Conservation (phyloP, 2,888 invertebrate genomes). For the Frankliniella fusca region DNA sequence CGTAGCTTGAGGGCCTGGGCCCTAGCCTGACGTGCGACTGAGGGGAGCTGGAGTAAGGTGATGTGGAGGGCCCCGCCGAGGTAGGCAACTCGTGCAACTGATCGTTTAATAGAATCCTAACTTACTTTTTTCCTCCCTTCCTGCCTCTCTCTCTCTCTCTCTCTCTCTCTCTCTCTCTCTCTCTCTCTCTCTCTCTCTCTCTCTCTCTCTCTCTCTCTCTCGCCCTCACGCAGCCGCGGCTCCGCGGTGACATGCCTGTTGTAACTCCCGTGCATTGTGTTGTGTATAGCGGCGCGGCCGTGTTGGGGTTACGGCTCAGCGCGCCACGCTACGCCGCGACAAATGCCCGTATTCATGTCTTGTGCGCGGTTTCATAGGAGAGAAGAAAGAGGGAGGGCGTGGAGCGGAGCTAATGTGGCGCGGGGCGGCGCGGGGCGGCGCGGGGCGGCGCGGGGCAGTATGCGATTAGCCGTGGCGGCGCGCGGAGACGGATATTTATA, state of each 20-base stretch:
- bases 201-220: background rate
- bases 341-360: slow-evolving; percentile 2
- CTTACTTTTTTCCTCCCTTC: too few relatives aligned
- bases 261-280: background rate
- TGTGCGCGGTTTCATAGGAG: background rate
- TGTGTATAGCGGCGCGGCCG: background rate
- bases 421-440: background rate
- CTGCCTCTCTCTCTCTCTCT: background rate
- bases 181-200: background rate
- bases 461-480: background rate
- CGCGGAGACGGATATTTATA: slow-evolving; percentile 1
- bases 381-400: background rate
- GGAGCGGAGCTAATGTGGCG: background rate
- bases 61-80: too few relatives aligned
- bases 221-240: background rate
- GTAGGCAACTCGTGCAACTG: too few relatives aligned
- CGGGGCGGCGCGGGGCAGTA: background rate
- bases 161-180: background rate
- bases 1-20: too few relatives aligned
- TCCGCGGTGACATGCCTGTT: background rate
- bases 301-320: background rate
- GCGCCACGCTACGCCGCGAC: background rate
- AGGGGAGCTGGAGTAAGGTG: too few relatives aligned
- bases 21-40: too few relatives aligned
- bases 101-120: too few relatives aligned